phyloP scores from a whole-genome alignment of 2,797 vertebrate genomes.

The Lepidocolaptes lacrymiger region DNA sequence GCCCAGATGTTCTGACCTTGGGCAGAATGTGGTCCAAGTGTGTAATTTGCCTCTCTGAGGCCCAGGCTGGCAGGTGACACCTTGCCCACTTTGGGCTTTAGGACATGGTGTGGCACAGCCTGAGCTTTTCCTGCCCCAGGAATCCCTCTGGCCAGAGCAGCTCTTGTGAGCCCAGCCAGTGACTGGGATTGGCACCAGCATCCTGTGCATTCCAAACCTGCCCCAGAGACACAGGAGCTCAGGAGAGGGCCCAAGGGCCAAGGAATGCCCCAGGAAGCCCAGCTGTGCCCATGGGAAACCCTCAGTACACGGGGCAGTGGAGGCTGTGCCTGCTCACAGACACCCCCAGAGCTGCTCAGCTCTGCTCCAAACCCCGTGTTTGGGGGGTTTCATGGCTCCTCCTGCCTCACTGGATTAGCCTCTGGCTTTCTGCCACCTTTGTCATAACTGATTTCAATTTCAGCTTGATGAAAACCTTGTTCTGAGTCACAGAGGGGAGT shows the following conservation, averaged over 20 bases:
- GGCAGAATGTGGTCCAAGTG: background rate
- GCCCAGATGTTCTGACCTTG: background rate
- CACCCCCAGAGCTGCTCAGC: background rate
- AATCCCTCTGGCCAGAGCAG: background rate
- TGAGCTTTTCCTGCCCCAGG: background rate
- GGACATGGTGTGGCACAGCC: background rate
- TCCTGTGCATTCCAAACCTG: background rate
- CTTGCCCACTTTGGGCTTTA: background rate
- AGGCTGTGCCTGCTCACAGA: background rate
- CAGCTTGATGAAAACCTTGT: background rate
- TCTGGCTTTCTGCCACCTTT: slow-evolving; percentile 24
- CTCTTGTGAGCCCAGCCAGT: fast-evolving
- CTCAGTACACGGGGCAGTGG: fast-evolving
- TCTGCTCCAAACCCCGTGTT: background rate
- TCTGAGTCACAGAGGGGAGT: slow-evolving; percentile 25
- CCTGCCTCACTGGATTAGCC: background rate
- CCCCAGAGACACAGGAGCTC: background rate
- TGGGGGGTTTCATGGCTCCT: background rate
- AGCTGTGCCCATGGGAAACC: background rate
- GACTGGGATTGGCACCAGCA: fast-evolving
- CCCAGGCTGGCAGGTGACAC: background rate
- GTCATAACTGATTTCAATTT: background rate
- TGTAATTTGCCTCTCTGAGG: background rate
- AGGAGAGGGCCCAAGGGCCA: background rate
- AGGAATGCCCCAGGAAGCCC: background rate